Base-by-base conservation (phyloP, 2,797 vertebrate species). In the Cercopithecus diana region DNA sequence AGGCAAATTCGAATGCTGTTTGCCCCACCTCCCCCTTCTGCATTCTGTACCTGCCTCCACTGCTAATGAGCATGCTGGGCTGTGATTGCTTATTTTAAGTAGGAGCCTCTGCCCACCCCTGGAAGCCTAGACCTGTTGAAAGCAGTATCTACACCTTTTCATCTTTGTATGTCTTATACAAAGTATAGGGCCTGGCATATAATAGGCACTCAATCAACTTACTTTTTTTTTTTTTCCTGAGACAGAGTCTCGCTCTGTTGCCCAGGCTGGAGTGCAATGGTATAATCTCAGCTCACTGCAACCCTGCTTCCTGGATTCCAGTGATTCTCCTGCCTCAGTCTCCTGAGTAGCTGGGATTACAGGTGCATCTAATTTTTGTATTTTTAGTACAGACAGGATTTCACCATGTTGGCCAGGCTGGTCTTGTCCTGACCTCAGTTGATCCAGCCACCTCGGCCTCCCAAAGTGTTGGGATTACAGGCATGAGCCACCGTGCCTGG, bases 81-180 rank as follows among this genome's bases (percentile, higher is more conserved):
- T 33, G 0, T 39, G 48, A 61, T n/a, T n/a, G 14, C 64, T 90
- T n/a, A 12, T 73, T 72, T 52, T 79, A 95, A 64, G 82, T 13
- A 82, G 77, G 4, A 73, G 28, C 6, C 57, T 80, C 39, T 11
- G 77, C 24, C 73, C 22, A 82, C 4, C 24, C 75, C 61, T 75
- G 28, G 33, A 45, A 10, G 1, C 76, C 50, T 88, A 77, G 70
- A 82, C 52, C 88, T 57, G 39, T 76, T 41, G 9, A 92, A 58
- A 80, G 30, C 2, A 14, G 67, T 13, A 7, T 61, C 52, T 75
- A 2, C 33, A 45, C 84, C 64, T 86, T 93, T 86, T 61, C 77
- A 88, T 87, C 79, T 72, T 91, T 87, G 45, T 13, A 39, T 73
- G 36, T 94, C 43, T 36, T 80, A 30, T 41, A 70, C 19, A 50